Evolutionary conservation across 2,888 invertebrate species (phyloP).

Genomic region (Lithophane ornitopus): DNA sequence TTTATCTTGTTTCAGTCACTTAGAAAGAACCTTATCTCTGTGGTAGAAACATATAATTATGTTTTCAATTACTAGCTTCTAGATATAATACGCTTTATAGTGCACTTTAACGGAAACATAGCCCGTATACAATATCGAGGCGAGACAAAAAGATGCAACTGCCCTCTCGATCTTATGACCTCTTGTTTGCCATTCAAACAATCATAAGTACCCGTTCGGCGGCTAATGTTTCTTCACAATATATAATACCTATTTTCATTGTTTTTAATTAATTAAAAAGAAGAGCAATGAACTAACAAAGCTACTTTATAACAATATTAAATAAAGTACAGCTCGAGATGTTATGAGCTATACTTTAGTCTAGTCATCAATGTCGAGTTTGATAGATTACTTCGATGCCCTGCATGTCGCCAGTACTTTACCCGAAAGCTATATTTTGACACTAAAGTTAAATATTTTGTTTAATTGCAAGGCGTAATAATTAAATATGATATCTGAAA

Average conservation of each 20-base stretch:
- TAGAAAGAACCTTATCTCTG: background rate
- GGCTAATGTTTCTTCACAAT: slow-evolving; percentile 3
- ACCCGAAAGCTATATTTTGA: slow-evolving; percentile 10
- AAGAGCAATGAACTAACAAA: background rate
- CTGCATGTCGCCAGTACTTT: background rate
- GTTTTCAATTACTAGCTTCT: no score
- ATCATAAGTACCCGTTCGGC: background rate
- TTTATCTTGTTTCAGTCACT: background rate
- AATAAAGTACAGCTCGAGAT: background rate
- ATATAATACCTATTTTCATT: background rate
- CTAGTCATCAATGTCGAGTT: slow-evolving; percentile 28
- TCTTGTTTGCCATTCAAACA: slow-evolving; percentile 24
- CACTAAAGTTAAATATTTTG: background rate
- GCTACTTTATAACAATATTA: background rate
- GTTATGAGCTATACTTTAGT: background rate
- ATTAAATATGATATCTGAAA: background rate
- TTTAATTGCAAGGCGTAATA: background rate
- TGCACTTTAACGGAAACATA: background rate
- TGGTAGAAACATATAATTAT: no score
- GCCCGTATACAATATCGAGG: background rate
- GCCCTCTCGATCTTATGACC: slow-evolving; percentile 15
- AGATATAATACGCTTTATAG: no score
- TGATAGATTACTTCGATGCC: slow-evolving; percentile 25
- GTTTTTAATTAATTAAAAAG: background rate
- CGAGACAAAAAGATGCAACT: background rate